These are phyloP conservation scores for Botrylloides violaceus DNA, from an alignment of 23 tunicate genomes.

Conservation along the genomic window DNA sequence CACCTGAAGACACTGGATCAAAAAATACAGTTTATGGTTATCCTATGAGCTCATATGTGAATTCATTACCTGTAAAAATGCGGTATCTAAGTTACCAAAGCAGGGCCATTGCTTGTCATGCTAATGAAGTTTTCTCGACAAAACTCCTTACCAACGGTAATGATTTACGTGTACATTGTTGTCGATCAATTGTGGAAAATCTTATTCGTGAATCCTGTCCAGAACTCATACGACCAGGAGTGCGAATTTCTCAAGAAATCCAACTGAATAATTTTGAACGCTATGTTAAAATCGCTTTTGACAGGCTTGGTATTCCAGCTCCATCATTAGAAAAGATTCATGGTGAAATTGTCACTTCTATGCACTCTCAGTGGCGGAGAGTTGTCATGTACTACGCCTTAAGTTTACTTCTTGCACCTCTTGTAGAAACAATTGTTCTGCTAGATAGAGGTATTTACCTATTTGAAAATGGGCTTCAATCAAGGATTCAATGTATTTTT, in stretches of 20 bases:
- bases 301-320: conserved; percentile 21
- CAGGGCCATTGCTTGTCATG: conserved; percentile 53
- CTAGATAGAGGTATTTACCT: conserved; percentile 61
- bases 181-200: conserved; percentile 59
- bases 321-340: not conserved
- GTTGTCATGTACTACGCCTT: conserved; percentile 46
- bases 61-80: conserved; percentile 12
- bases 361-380: conserved; percentile 37
- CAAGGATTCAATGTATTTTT: not conserved
- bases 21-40: conserved; percentile 19
- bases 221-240: conserved; percentile 44
- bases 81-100: conserved; percentile 35
- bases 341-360: conserved; percentile 4
- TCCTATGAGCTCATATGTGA: conserved; percentile 57
- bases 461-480: conserved; percentile 44
- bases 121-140: conserved; percentile 23
- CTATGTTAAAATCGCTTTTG: conserved; percentile 44
- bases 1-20: not conserved
- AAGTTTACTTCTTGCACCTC: conserved; percentile 49
- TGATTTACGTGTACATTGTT: conserved; percentile 46
- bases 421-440: conserved; percentile 60
- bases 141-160: conserved; percentile 5
- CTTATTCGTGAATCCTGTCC: conserved; percentile 43
- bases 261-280: not conserved
- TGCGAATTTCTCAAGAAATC: conserved; percentile 38